Conservation (phyloP, 23 tunicate genomes). For the Ascidia mentula region DNA sequence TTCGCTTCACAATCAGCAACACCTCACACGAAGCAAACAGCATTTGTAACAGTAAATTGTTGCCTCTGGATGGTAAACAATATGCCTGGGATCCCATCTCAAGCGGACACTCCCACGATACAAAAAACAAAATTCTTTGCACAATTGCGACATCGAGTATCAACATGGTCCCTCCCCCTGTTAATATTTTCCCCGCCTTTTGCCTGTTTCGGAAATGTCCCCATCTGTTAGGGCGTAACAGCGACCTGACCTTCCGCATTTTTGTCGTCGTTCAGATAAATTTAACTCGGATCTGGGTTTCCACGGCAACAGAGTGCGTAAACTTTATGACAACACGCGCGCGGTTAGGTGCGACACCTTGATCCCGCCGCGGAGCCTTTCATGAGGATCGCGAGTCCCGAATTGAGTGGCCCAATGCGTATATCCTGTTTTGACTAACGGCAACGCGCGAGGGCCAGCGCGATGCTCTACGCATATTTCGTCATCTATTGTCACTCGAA, state of each 20-base stretch:
- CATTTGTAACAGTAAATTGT: too few species aligned
- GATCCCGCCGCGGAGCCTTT: neutral
- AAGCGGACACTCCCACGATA: neutral
- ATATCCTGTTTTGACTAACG: slow-evolving; percentile 22
- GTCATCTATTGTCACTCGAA: neutral
- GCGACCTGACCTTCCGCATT: too few species aligned
- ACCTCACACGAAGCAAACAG: too few species aligned
- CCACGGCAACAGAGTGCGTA: neutral
- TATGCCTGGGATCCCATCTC: neutral
- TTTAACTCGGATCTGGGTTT: neutral
- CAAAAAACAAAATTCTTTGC: too few species aligned
- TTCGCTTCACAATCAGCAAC: too few species aligned
- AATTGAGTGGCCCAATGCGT: neutral
- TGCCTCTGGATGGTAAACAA: neutral
- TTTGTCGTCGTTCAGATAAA: too few species aligned
- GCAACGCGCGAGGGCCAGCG: neutral
- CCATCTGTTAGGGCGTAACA: too few species aligned
- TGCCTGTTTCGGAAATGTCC: too few species aligned
- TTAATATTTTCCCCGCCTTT: too few species aligned
- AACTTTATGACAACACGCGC: slow-evolving; percentile 1
- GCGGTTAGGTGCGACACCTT: neutral
- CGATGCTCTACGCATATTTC: neutral
- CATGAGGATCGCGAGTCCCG: neutral
- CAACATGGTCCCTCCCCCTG: too few species aligned
- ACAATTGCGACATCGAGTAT: too few species aligned